Evolutionary conservation across 2,113 vertebrate genomes (phyloP).

Genomic region (Abramis brama): DNA sequence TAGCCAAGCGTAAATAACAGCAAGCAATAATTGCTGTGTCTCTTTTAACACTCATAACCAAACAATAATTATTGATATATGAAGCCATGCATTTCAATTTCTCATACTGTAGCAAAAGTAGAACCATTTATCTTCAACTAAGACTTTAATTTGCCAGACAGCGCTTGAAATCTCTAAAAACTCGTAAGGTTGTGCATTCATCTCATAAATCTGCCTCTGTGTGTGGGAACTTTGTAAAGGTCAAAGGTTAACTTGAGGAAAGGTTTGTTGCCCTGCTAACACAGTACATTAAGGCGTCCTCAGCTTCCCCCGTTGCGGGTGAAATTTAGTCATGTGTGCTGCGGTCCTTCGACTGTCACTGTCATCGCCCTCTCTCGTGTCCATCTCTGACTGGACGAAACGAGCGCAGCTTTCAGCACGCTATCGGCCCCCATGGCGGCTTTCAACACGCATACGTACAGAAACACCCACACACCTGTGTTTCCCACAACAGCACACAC

Average conservation of each 20-base stretch:
- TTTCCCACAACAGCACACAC: constrained; percentile 70
- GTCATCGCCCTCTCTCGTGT: constrained; percentile 83
- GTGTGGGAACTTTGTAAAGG: constrained; percentile 60
- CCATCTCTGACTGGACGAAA: constrained; percentile 67
- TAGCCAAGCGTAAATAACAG: constrained; percentile 39
- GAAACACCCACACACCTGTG: constrained; percentile 68
- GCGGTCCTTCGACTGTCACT: constrained; percentile 68
- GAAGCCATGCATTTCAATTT: not conserved
- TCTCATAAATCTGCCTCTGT: constrained; percentile 38
- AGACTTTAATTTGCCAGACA: not conserved
- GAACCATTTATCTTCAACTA: not conserved
- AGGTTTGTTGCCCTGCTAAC: constrained; percentile 59
- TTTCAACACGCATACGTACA: constrained; percentile 25
- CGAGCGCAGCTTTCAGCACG: constrained; percentile 72
- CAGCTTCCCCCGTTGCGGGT: constrained; percentile 47
- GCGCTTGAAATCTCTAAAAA: not conserved
- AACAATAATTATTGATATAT: not conserved
- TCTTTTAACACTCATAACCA: not conserved
- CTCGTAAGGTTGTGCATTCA: not conserved
- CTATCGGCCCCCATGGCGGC: constrained; percentile 18
- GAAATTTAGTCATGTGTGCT: constrained; percentile 73
- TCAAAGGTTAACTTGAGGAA: constrained; percentile 69
- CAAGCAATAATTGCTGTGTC: not conserved
- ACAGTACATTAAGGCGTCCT: constrained; percentile 61
- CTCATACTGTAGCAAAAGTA: not conserved